These are phyloP conservation scores for Pemphredon lugubris DNA, from an alignment of 2,888 invertebrate genomes.

Conservation along the genomic window DNA sequence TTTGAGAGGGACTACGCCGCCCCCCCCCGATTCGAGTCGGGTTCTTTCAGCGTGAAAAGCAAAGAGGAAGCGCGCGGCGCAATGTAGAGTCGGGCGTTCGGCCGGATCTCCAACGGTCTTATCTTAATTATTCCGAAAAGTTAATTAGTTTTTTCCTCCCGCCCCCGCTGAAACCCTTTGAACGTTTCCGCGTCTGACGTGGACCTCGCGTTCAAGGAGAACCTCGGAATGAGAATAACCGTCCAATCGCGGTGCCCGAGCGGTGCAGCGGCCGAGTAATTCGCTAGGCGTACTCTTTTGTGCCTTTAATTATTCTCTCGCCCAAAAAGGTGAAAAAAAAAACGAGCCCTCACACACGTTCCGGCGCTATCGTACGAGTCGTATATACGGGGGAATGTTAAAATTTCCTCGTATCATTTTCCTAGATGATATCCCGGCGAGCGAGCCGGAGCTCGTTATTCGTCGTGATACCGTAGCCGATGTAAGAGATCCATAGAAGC, in stretches of 20 bases:
- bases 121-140: slow-evolving; percentile 79
- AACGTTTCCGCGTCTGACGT: slow-evolving; percentile 71
- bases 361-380: slow-evolving; percentile 44
- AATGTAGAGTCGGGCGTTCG: slow-evolving; percentile 69
- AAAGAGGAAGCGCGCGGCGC: slow-evolving; percentile 49
- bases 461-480: slow-evolving; percentile 41
- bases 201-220: slow-evolving; percentile 69
- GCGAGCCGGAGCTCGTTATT: slow-evolving; percentile 40
- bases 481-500: slow-evolving; percentile 25
- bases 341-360: slow-evolving; percentile 51
- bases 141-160: slow-evolving; percentile 78
- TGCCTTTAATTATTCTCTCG: slow-evolving; percentile 69
- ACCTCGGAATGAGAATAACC: slow-evolving; percentile 71
- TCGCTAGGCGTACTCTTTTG: slow-evolving; percentile 70
- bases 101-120: slow-evolving; percentile 73
- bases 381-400: slow-evolving; percentile 40
- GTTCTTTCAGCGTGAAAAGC: slow-evolving; percentile 40
- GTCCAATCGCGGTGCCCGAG: slow-evolving; percentile 66
- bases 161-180: slow-evolving; percentile 69
- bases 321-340: slow-evolving; percentile 62
- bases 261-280: slow-evolving; percentile 64
- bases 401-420: slow-evolving; percentile 63
- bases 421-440: slow-evolving; percentile 51
- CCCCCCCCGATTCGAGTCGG: slow-evolving; percentile 42
- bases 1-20: slow-evolving; percentile 27